Base-by-base conservation (phyloP, 2,113 vertebrate genomes). In the Accipiter virgatus region DNA sequence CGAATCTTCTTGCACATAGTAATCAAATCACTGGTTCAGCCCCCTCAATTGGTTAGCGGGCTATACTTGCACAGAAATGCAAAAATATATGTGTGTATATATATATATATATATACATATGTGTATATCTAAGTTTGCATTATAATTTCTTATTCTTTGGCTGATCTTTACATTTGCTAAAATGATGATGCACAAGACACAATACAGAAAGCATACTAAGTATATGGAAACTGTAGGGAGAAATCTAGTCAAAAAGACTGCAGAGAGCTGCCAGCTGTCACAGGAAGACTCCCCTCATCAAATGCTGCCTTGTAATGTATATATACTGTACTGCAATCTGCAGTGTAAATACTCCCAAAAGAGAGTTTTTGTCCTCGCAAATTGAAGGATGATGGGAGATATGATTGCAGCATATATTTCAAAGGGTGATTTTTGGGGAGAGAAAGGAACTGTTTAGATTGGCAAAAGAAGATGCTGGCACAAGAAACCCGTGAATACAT, bases 391-490 rank as follows among this genome's bases (percentile, higher is more conserved):
- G 25, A 42, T 25, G 36, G 23, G 48, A 85, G 36, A 61, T 68
- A 52, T 3, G 43, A 56, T 77, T 80, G 43, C 40, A 82, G 53
- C 23, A 48, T 70, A 11, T 68, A 80, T 93, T 95, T 88, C 47
- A 72, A 87, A 85, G 81, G 36, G 45, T 86, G 53, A 42, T 5
- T 83, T 95, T 92, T 0, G 6, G 26, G 36, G 58, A 79, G 27
- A 89, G 53, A 90, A 19, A 89, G 26, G 38, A 92, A 59, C n/a
- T 89, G 56, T 89, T 94, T 96, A 79, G n/a, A 29, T 68, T 96
- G 95, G 80, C 77, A 89, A 47, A 92, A 59, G 55, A 68, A 52
- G 23, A 32, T 58, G 22, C 50, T 89, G 86, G 90, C 58, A 90
- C 45, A 77, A 56, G 81, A 81, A 85, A 23, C 17, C 45, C 34